phyloP scores from a whole-genome alignment of 92 coral and sea anemone genomes.

The Actinernus sp. region DNA sequence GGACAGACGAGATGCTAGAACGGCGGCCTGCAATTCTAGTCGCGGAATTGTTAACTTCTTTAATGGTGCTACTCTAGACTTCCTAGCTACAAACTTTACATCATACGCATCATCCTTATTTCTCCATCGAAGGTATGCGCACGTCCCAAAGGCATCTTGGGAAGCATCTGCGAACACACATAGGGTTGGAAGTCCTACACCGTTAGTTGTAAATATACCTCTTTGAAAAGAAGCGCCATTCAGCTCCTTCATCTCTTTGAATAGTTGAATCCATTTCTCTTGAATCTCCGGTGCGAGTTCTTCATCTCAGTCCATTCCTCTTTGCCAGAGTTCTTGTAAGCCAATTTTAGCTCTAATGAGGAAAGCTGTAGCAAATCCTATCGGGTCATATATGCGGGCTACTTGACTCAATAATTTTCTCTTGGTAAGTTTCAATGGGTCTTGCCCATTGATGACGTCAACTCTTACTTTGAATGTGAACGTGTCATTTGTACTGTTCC shows the following conservation, averaged over 20 bases:
- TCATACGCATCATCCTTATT: too few relatives aligned
- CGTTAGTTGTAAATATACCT: too few relatives aligned
- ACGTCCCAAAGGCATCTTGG: too few relatives aligned
- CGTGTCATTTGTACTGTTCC: constrained; percentile 10
- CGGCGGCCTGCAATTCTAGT: too few relatives aligned
- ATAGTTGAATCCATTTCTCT: constrained; percentile 39
- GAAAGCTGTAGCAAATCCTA: constrained; percentile 56
- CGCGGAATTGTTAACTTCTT: too few relatives aligned
- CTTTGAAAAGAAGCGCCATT: constrained; percentile 43
- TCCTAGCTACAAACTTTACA: too few relatives aligned
- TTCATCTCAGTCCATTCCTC: constrained; percentile 69
- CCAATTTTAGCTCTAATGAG: constrained; percentile 55
- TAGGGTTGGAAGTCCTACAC: too few relatives aligned
- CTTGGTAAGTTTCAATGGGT: constrained; percentile 13
- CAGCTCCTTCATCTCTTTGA: constrained; percentile 62
- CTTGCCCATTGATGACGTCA: constrained; percentile 3
- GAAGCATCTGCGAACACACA: too few relatives aligned
- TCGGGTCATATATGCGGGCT: constrained; percentile 38
- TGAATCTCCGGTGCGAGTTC: constrained; percentile 21
- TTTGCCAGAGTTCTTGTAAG: constrained; percentile 53
- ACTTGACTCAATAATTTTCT: constrained; percentile 38
- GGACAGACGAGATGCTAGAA: too few relatives aligned
- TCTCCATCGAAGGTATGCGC: too few relatives aligned
- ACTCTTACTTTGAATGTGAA: constrained; percentile 3
- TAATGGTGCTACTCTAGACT: too few relatives aligned